Base-by-base conservation (phyloP, 2,888 invertebrate genomes). In the Alloplasta piceator region DNA sequence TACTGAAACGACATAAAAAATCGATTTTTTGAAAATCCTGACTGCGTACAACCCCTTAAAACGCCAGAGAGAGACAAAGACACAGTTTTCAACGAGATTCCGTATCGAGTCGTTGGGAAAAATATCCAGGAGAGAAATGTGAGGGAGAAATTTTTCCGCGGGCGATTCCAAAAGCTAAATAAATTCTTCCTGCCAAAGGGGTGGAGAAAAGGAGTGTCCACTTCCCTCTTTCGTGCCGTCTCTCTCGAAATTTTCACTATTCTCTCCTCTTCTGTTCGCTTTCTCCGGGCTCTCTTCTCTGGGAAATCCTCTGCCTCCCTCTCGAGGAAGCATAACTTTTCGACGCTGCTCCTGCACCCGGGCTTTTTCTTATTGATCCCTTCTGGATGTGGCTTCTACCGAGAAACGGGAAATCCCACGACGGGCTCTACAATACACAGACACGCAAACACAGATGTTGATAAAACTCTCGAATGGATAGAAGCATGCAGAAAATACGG, bases 291-390 rank as follows among this genome's bases (percentile, higher is more conserved):
- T 16, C 26, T 12, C 39, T 9, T 63, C 7, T 36, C 43, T 12
- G 36, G 4, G 43, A 26, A 16, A 50, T 46, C 56, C 66, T 48
- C 48, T 9, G 48, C 7, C 64, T 64, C 41, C 55, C 36, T 43
- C 12, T 9, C 36, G 46, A 46, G 55, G 71, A 48, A 80, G 77
- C 86, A 84, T 86, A 87, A 87, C 83, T 87, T 87, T 89, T 87
- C 87, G 87, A 84, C 85, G 84, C 84, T 72, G 48, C 63, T 63
- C 38, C 55, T 63, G 86, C 87, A 86, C 84, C 83, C 87, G 80
- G 72, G 86, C 86, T 85, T 26, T 26, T 26, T 83, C 88, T 90
- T 90, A 90, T 90, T 89, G 90, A 90, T 90, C 89, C 86, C 85
- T 83, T 26, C 26, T 60, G 83, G 84, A 89, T 84, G 86, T 85